phyloP scores from a whole-genome alignment of 2,888 invertebrate species.

The Oxytorus armatus region DNA sequence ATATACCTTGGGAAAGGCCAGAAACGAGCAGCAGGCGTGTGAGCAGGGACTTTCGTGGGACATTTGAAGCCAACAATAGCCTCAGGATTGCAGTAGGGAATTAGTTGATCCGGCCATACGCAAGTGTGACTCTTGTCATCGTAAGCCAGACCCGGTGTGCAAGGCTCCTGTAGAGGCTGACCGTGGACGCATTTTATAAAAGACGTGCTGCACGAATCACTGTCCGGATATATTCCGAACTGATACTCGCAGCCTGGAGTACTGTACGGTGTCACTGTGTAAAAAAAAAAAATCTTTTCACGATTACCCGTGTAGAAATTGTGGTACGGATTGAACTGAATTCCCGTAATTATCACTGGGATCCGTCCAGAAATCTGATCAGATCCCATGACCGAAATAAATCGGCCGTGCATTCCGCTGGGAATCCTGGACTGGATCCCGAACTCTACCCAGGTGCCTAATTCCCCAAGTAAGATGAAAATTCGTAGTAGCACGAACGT shows the following conservation, averaged over 20 bases:
- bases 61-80: constrained; percentile 97
- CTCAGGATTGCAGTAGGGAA: constrained; percentile 95
- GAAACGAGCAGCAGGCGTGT: constrained; percentile 93
- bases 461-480: too few relatives aligned
- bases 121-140: constrained; percentile 95
- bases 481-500: too few relatives aligned
- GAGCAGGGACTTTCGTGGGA: constrained; percentile 92
- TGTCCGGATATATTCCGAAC: constrained; percentile 95
- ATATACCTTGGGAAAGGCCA: constrained; percentile 93
- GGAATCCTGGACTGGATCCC: too few relatives aligned
- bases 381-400: too few relatives aligned
- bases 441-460: too few relatives aligned
- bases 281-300: constrained; percentile 9
- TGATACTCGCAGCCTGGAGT: constrained; percentile 94
- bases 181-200: constrained; percentile 95
- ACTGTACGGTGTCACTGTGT: constrained; percentile 91
- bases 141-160: constrained; percentile 95
- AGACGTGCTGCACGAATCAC: constrained; percentile 92
- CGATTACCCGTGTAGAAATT: too few relatives aligned
- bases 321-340: too few relatives aligned
- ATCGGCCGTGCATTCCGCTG: too few relatives aligned
- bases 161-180: constrained; percentile 91
- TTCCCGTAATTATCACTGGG: too few relatives aligned
- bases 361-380: too few relatives aligned
- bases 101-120: constrained; percentile 96